phyloP scores from a whole-genome alignment of 2,113 vertebrate genomes.

The Mola mola region DNA sequence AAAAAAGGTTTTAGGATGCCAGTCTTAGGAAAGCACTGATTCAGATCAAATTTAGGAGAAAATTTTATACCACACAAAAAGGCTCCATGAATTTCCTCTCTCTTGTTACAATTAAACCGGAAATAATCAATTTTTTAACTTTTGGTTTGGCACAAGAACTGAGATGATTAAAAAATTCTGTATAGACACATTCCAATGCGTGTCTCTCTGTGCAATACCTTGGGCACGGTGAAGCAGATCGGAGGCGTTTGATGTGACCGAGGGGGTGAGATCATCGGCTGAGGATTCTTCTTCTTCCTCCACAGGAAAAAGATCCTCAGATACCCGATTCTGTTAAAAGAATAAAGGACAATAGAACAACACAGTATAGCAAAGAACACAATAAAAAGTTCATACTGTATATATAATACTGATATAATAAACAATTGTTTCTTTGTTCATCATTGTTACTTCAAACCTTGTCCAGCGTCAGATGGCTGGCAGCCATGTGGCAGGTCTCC shows the following conservation, averaged over 20 bases:
- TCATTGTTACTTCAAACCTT: constrained; percentile 79
- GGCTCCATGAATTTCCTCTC: too few species aligned
- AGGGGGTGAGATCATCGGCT: constrained; percentile 88
- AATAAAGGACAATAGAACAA: neutral
- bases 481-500: constrained; percentile 80
- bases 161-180: too few species aligned
- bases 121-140: too few species aligned
- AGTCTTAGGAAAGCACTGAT: too few species aligned
- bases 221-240: constrained; percentile 83
- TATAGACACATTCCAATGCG: too few species aligned
- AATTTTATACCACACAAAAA: too few species aligned
- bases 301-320: constrained; percentile 89
- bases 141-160: too few species aligned
- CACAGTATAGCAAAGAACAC: neutral
- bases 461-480: constrained; percentile 87
- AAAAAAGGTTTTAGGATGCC: too few species aligned
- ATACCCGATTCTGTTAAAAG: constrained; percentile 85
- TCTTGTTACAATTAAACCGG: too few species aligned
- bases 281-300: constrained; percentile 89
- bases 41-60: too few species aligned
- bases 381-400: neutral
- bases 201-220: too few species aligned
- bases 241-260: constrained; percentile 87
- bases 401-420: neutral
- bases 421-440: neutral